Evolutionary conservation across 2,888 invertebrate species (phyloP).

Genomic region (Agriotes lineatus): DNA sequence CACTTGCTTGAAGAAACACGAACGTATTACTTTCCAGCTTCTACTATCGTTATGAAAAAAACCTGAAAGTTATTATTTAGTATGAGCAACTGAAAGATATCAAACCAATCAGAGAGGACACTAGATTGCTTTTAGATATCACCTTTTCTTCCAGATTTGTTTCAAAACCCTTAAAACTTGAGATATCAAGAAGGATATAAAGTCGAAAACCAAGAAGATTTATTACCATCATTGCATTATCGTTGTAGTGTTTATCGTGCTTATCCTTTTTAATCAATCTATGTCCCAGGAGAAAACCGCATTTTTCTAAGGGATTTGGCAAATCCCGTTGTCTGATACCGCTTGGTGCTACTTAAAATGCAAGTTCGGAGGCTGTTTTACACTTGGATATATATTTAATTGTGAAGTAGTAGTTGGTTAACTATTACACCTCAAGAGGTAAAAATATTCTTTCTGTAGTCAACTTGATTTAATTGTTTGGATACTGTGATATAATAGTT

Average conservation of each 20-base stretch:
- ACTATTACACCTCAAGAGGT: too few species aligned
- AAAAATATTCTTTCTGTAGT: too few species aligned
- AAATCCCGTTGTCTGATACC: constrained; percentile 27
- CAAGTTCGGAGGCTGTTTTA: background rate
- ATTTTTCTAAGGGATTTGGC: constrained; percentile 37
- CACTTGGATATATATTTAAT: background rate
- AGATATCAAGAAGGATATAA: constrained; percentile 40
- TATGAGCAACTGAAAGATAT: too few species aligned
- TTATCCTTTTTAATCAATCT: constrained; percentile 40
- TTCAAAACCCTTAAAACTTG: constrained; percentile 30
- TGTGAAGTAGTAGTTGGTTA: too few species aligned
- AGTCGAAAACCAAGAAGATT: constrained; percentile 39
- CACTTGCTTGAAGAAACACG: too few species aligned
- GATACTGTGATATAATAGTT: too few species aligned
- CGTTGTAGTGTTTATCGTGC: constrained; percentile 42
- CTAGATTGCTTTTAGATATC: constrained; percentile 12
- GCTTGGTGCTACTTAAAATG: constrained; percentile 18
- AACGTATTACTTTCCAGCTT: too few species aligned
- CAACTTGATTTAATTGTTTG: too few species aligned
- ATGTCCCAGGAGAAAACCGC: constrained; percentile 32
- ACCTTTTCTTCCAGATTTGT: constrained; percentile 17
- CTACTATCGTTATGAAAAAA: too few species aligned
- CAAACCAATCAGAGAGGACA: too few species aligned
- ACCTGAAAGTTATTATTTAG: too few species aligned
- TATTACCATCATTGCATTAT: constrained; percentile 42